A percentile compares a stretch with the other conserved stretches of the same genome.
Conservation (phyloP, 2,888 invertebrate genomes). For the Fragum sueziense region DNA sequence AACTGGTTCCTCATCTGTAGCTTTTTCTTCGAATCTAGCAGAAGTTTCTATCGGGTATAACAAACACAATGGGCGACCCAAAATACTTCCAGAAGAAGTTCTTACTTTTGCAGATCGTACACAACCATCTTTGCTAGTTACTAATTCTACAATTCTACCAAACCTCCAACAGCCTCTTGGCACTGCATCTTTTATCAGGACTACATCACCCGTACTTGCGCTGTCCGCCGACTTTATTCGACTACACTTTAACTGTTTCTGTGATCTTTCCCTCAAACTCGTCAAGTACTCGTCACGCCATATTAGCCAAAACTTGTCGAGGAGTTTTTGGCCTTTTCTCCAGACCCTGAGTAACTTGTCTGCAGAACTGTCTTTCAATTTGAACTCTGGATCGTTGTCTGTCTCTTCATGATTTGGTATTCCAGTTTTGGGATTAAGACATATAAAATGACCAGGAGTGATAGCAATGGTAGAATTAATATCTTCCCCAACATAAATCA, state of each 20-base stretch:
- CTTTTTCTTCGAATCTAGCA: background rate
- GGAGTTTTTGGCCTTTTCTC: constrained; percentile 36
- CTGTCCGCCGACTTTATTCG: constrained; percentile 20
- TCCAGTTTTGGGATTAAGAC: constrained; percentile 1
- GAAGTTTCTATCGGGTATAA: constrained; percentile 12
- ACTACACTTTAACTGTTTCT: constrained; percentile 23
- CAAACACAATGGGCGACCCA: constrained; percentile 21
- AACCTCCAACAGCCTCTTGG: constrained; percentile 26
- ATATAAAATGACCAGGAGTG: background rate
- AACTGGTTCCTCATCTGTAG: background rate
- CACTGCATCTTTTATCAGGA: constrained; percentile 21
- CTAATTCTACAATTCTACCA: constrained; percentile 18
- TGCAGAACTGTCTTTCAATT: background rate
- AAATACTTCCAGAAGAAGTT: constrained; percentile 13
- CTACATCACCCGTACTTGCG: constrained; percentile 37
- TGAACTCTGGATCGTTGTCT: background rate
- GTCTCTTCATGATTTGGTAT: background rate
- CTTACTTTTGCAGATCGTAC: constrained; percentile 31
- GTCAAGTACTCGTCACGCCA: constrained; percentile 48
- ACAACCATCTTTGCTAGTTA: constrained; percentile 26
- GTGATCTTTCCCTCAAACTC: constrained; percentile 39
- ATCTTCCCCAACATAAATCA: constrained; percentile 13
- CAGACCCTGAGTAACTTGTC: constrained; percentile 5
- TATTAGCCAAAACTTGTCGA: constrained; percentile 43
- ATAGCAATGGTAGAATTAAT: constrained; percentile 7